These are phyloP conservation scores for Calonectris borealis DNA, from an alignment of 2,113 vertebrate species.

Conservation along the genomic window DNA sequence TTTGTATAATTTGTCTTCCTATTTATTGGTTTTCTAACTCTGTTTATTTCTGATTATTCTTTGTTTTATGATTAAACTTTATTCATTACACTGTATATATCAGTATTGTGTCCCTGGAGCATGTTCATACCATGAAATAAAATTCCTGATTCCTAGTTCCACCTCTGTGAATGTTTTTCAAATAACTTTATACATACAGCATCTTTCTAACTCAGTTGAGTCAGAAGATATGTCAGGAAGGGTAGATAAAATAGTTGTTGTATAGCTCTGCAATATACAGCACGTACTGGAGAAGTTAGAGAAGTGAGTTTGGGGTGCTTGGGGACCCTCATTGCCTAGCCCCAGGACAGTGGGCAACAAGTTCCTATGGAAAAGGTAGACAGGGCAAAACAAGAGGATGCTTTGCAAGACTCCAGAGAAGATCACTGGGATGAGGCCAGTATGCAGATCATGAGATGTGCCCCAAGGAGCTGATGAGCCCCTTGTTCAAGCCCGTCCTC, in stretches of 20 bases:
- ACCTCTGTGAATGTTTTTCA: neutral
- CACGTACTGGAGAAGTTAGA: rapidly evolving
- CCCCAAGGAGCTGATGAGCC: neutral
- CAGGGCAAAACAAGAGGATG: neutral
- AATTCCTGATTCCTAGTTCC: slow-evolving; percentile 33
- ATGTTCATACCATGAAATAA: slow-evolving; percentile 75
- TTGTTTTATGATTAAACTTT: slow-evolving; percentile 48
- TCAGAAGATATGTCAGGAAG: neutral
- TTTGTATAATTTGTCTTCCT: slow-evolving; percentile 17
- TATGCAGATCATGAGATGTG: rapidly evolving
- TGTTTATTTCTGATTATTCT: slow-evolving; percentile 20
- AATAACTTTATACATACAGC: rapidly evolving
- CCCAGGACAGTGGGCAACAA: neutral
- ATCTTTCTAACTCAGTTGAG: neutral
- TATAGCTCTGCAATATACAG: neutral
- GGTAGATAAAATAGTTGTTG: rapidly evolving
- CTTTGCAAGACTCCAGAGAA: neutral
- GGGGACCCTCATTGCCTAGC: neutral
- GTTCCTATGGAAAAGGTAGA: neutral
- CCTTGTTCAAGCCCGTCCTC: no score
- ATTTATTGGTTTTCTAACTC: slow-evolving; percentile 48
- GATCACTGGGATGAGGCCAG: rapidly evolving
- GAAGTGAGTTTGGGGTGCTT: neutral
- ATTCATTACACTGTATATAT: slow-evolving; percentile 66
- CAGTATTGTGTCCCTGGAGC: slow-evolving; percentile 60